Evolutionary conservation across 2,888 invertebrate species (phyloP).

Genomic region (Brenthis ino): DNA sequence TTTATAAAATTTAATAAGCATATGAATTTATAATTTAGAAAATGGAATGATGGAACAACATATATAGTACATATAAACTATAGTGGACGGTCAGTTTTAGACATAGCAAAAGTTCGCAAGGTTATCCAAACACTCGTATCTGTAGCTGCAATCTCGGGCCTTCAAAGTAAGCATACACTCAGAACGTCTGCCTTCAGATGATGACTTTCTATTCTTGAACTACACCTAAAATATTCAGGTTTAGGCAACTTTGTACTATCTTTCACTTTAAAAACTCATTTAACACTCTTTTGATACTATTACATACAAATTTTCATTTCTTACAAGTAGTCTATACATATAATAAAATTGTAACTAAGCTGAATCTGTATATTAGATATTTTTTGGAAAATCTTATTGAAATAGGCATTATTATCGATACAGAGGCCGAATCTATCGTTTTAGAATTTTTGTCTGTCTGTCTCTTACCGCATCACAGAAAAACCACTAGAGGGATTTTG

Average conservation of each 20-base stretch:
- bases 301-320: too few relatives aligned
- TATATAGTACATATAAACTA: background rate
- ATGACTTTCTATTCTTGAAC: slow-evolving; percentile 29
- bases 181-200: slow-evolving; percentile 19
- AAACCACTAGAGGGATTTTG: too few relatives aligned
- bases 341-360: too few relatives aligned
- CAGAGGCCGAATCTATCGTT: too few relatives aligned
- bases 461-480: too few relatives aligned
- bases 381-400: too few relatives aligned
- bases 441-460: too few relatives aligned
- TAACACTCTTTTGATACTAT: too few relatives aligned
- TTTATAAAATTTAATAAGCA: too few relatives aligned
- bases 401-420: too few relatives aligned
- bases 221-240: slow-evolving; percentile 23
- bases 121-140: slow-evolving; percentile 33
- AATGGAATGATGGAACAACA: background rate
- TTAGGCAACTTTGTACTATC: background rate
- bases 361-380: too few relatives aligned
- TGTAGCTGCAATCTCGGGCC: slow-evolving; percentile 32
- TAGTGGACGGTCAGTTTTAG: slow-evolving; percentile 13
- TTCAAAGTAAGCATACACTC: slow-evolving; percentile 29
- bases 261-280: background rate
- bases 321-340: too few relatives aligned
- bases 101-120: slow-evolving; percentile 22
- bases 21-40: background rate